These are phyloP conservation scores for Brachyrhaphis roseni DNA, from an alignment of 2,797 vertebrate species.

Conservation along the genomic window DNA sequence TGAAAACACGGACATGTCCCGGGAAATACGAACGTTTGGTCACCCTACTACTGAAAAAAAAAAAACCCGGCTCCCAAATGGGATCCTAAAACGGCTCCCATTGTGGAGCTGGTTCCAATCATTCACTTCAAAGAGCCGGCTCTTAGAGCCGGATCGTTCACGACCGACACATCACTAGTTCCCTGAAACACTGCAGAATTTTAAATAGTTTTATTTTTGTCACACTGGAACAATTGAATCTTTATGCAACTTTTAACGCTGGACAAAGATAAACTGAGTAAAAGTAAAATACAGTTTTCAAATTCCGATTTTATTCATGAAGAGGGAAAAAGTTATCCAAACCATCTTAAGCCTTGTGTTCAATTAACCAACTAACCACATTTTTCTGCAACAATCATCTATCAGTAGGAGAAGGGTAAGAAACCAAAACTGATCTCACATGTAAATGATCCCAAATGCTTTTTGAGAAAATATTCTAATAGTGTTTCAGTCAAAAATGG, in stretches of 20 bases:
- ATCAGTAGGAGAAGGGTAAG: not conserved
- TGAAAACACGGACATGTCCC: no score
- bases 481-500: not conserved
- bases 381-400: not conserved
- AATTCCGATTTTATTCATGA: not conserved
- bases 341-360: not conserved
- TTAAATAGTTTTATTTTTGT: not conserved
- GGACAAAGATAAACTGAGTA: not conserved
- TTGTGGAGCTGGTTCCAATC: no score
- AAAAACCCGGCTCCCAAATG: no score
- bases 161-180: no score
- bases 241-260: not conserved
- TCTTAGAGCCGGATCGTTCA: no score
- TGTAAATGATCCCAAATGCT: not conserved
- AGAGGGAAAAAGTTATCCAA: not conserved
- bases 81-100: no score
- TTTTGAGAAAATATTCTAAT: no score
- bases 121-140: no score
- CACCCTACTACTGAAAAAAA: no score
- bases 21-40: no score
- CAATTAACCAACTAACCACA: not conserved
- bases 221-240: not conserved
- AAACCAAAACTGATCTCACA: not conserved
- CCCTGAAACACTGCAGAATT: not conserved
- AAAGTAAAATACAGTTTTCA: not conserved